Conservation (phyloP, 2,797 vertebrate species). For the Chelon auratus region DNA sequence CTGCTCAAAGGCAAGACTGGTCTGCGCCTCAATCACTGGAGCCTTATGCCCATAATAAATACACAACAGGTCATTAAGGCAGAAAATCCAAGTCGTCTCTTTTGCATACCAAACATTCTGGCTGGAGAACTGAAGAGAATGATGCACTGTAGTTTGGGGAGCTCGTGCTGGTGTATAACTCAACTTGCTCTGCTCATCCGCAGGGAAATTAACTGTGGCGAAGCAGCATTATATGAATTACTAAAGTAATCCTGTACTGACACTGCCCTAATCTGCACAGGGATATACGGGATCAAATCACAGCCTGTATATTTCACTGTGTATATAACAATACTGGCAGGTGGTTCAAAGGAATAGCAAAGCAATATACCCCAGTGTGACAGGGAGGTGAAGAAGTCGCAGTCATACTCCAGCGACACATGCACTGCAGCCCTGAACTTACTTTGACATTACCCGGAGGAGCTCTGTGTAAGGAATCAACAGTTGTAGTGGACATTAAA, state of each 20-base stretch:
- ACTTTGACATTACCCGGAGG: too few relatives aligned
- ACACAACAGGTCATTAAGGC: constrained; percentile 54
- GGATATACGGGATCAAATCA: constrained; percentile 73
- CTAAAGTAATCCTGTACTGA: constrained; percentile 78
- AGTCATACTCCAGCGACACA: constrained; percentile 9
- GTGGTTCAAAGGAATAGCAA: constrained; percentile 47
- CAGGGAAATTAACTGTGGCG: constrained; percentile 80
- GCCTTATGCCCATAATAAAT: constrained; percentile 56
- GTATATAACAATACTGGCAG: constrained; percentile 56
- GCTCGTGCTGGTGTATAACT: constrained; percentile 57
- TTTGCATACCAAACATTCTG: constrained; percentile 62
- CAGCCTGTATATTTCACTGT: constrained; percentile 68
- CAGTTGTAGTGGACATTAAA: too few relatives aligned
- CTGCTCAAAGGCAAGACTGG: constrained; percentile 36
- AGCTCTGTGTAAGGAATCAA: too few relatives aligned
- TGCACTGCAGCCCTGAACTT: too few relatives aligned
- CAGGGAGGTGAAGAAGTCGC: constrained; percentile 25
- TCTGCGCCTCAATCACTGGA: constrained; percentile 53
- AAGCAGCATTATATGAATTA: constrained; percentile 82
- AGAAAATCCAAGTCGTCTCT: constrained; percentile 38
- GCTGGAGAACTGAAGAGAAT: constrained; percentile 47
- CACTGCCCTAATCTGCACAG: constrained; percentile 72
- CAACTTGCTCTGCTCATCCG: constrained; percentile 66
- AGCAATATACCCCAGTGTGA: constrained; percentile 36
- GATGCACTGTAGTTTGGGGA: constrained; percentile 61